These are phyloP conservation scores for Papilio aristodemus DNA, from an alignment of 1,140 invertebrate genomes.

Conservation along the genomic window DNA sequence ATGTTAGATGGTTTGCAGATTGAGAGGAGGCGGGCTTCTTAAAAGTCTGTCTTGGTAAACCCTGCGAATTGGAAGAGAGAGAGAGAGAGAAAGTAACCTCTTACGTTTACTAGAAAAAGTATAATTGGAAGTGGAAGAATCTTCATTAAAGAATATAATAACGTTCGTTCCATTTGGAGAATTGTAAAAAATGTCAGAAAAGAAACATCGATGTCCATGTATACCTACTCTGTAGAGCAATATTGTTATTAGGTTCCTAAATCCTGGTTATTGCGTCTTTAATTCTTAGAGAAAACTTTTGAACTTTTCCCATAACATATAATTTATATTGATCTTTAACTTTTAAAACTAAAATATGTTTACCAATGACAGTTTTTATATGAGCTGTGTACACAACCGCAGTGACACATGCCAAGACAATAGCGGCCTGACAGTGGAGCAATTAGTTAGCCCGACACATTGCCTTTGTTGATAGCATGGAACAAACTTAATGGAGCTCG, in stretches of 20 bases:
- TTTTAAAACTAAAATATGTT: constrained; percentile 2
- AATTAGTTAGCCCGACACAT: constrained; percentile 53
- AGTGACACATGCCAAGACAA: constrained; percentile 57
- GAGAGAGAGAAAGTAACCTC: too few species aligned
- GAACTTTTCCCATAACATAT: not conserved
- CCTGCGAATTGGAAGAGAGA: too few species aligned
- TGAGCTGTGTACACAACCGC: constrained; percentile 40
- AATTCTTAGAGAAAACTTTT: not conserved
- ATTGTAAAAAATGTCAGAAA: too few species aligned
- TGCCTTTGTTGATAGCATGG: constrained; percentile 41
- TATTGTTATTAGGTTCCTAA: too few species aligned
- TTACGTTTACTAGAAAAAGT: too few species aligned
- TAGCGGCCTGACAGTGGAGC: constrained; percentile 27
- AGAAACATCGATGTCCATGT: too few species aligned
- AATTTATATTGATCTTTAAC: constrained; percentile 1
- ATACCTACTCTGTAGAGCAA: too few species aligned
- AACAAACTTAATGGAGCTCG: constrained; percentile 51
- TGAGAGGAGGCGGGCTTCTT: not conserved
- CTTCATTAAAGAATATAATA: too few species aligned
- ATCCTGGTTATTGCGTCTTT: not conserved
- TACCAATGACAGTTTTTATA: constrained; percentile 7
- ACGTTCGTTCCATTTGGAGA: too few species aligned
- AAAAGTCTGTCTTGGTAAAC: too few species aligned
- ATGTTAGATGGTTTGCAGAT: not conserved
- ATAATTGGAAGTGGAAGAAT: too few species aligned